A percentile compares a stretch with the other conserved stretches of the same genome.
Evolutionary conservation across 2,113 vertebrate species (phyloP).

Genomic region (Struthidea cinerea): DNA sequence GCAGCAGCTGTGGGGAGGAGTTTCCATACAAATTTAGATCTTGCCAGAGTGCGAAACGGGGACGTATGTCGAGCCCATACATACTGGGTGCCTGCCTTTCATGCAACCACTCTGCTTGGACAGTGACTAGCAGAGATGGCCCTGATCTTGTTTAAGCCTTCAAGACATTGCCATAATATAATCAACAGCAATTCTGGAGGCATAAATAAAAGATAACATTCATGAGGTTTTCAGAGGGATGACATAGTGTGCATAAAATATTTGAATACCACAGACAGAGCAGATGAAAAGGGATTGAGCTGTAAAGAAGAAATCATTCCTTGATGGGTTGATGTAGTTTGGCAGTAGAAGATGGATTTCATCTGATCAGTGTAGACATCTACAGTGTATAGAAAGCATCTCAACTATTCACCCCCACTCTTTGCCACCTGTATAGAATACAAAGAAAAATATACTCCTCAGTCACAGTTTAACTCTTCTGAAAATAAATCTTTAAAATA

Average conservation of each 20-base stretch:
- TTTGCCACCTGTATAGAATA: not conserved
- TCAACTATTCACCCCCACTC: not conserved
- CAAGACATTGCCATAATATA: slow-evolving; percentile 30
- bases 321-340: slow-evolving; percentile 38
- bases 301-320: slow-evolving; percentile 45
- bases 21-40: not conserved
- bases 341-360: slow-evolving; percentile 34
- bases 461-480: not conserved
- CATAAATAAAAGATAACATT: slow-evolving; percentile 59
- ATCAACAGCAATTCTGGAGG: slow-evolving; percentile 46
- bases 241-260: slow-evolving; percentile 40
- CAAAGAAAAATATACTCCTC: not conserved
- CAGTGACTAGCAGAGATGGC: not conserved
- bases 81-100: not conserved
- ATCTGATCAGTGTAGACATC: slow-evolving; percentile 26
- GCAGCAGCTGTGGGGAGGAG: not conserved
- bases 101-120: not conserved
- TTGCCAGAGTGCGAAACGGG: not conserved
- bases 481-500: not conserved
- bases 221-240: slow-evolving; percentile 45
- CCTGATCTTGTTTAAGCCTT: slow-evolving; percentile 40
- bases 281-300: slow-evolving; percentile 41
- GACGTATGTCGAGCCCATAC: not conserved
- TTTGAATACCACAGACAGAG: slow-evolving; percentile 41
- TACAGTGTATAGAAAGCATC: not conserved